Conservation (phyloP, 2,113 vertebrate genomes). For the Xenopus tropicalis region UCB_Xtro_10.0 CM004444.2:150820501-150821000, state of each 20-base stretch:
- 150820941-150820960: background rate
- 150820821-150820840: background rate
- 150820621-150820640: too few relatives aligned
- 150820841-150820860: background rate
- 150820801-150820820: background rate
- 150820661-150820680: too few relatives aligned
- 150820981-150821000: too few relatives aligned
- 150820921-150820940: background rate
- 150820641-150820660: too few relatives aligned
- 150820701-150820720: conserved; percentile 11
- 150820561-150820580: too few relatives aligned
- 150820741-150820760: conserved; percentile 45
- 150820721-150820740: conserved; percentile 21
- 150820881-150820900: background rate
- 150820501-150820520: too few relatives aligned
- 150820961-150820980: too few relatives aligned
- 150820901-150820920: background rate
- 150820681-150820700: background rate
- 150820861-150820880: background rate
- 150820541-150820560: too few relatives aligned
- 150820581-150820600: too few relatives aligned
- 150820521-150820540: too few relatives aligned
- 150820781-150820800: background rate
- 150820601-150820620: too few relatives aligned
- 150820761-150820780: conserved; percentile 15